A percentile compares a stretch with the other conserved stretches of the same genome.
These are phyloP conservation scores for Lethenteron camtschaticum DNA, from an alignment of 2,113 vertebrate genomes.

Conservation along the genomic window DNA sequence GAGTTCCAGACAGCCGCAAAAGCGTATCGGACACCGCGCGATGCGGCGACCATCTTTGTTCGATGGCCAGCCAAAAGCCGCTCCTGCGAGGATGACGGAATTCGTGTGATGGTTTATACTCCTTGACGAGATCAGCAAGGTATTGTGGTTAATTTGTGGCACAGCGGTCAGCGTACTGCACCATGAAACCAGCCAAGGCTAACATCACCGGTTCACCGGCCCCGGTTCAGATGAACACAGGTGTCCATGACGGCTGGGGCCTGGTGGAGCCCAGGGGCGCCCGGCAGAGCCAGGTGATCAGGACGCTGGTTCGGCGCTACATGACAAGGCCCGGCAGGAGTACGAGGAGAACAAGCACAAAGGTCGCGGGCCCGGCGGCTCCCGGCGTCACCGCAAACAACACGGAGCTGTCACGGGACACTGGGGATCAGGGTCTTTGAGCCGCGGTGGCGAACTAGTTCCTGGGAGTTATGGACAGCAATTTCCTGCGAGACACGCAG, in stretches of 20 bases:
- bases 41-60: no score
- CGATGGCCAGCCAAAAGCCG: background rate
- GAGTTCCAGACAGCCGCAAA: no score
- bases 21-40: no score
- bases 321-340: slow-evolving; percentile 49
- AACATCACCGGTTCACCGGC: background rate
- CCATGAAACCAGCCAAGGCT: background rate
- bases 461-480: background rate
- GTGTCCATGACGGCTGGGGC: slow-evolving; percentile 9
- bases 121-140: background rate
- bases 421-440: background rate
- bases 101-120: background rate
- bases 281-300: slow-evolving; percentile 43
- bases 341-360: slow-evolving; percentile 51
- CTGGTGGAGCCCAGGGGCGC: slow-evolving; percentile 16
- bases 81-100: background rate
- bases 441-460: background rate
- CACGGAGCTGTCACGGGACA: no score
- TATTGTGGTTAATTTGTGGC: background rate
- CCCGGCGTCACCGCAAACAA: no score
- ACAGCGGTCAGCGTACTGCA: background rate
- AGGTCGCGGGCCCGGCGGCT: slow-evolving; percentile 25
- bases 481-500: background rate
- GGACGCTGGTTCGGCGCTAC: slow-evolving; percentile 51
- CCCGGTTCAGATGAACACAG: slow-evolving; percentile 13